phyloP scores from a whole-genome alignment of 2,888 invertebrate genomes.

The Morpho achilles region DNA sequence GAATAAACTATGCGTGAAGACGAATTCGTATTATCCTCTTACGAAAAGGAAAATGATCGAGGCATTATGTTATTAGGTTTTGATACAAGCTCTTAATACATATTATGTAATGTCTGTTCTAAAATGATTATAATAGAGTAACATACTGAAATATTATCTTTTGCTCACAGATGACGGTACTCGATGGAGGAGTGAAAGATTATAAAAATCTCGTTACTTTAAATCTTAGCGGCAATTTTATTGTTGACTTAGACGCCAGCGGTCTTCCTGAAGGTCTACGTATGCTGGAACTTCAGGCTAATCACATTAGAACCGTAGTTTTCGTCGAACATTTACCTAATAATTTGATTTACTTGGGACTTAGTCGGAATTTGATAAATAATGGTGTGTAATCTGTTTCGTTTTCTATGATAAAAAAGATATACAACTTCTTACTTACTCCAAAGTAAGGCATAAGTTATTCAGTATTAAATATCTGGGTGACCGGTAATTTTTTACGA shows the following conservation, averaged over 20 bases:
- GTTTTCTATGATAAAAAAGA: too few species aligned
- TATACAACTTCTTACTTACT: too few species aligned
- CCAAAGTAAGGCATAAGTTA: too few species aligned
- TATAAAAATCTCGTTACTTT: conserved; percentile 62
- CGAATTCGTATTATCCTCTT: too few species aligned
- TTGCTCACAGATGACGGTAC: conserved; percentile 64
- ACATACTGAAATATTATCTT: not conserved
- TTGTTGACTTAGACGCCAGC: conserved; percentile 46
- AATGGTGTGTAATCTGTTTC: conserved; percentile 37
- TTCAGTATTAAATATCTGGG: too few species aligned
- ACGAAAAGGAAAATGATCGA: too few species aligned
- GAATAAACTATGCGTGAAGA: too few species aligned
- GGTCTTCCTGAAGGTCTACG: conserved; percentile 57
- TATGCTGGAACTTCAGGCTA: conserved; percentile 72
- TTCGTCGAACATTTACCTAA: conserved; percentile 54
- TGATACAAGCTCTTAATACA: too few species aligned
- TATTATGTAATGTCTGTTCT: too few species aligned
- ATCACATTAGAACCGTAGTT: conserved; percentile 53
- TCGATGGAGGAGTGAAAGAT: conserved; percentile 54
- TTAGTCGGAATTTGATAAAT: conserved; percentile 67
- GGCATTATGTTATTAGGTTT: too few species aligned
- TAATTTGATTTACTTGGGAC: conserved; percentile 68
- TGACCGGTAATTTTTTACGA: too few species aligned
- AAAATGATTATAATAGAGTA: too few species aligned
- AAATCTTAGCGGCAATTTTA: conserved; percentile 64